phyloP scores from a whole-genome alignment of 1,140 invertebrate species.

The Neoseiulus cucumeris region DNA sequence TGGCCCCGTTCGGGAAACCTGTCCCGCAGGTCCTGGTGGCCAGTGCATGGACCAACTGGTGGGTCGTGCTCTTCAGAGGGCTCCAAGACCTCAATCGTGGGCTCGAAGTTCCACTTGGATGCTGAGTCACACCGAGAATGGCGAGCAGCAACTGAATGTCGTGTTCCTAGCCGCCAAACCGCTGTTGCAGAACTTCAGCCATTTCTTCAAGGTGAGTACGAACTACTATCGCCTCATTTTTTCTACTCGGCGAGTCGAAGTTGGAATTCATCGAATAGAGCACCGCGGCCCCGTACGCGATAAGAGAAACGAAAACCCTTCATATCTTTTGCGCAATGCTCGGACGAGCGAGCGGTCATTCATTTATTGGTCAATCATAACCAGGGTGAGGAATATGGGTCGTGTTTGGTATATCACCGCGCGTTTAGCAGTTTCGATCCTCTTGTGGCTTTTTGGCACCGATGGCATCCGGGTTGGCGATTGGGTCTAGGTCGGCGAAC shows the following conservation, averaged over 20 bases:
- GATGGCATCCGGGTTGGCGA: conserved; percentile 50
- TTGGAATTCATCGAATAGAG: too few relatives aligned
- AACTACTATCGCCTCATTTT: too few relatives aligned
- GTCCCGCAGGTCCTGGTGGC: conserved; percentile 48
- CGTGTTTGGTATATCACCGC: background rate
- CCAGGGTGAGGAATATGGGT: too few relatives aligned
- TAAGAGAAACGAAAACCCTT: too few relatives aligned
- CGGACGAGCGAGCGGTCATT: too few relatives aligned
- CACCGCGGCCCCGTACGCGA: too few relatives aligned
- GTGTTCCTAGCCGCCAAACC: conserved; percentile 30
- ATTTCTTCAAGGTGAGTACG: conserved; percentile 11
- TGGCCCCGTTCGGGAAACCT: conserved; percentile 78
- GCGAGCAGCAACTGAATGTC: conserved; percentile 4
- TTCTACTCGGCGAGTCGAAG: too few relatives aligned
- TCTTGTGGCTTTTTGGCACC: conserved; percentile 28
- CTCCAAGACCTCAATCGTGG: background rate
- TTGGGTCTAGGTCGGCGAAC: conserved; percentile 77
- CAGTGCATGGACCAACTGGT: conserved; percentile 75
- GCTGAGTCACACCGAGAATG: background rate
- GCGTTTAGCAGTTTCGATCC: conserved; percentile 20
- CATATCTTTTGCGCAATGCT: too few relatives aligned
- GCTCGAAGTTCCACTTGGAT: conserved; percentile 2
- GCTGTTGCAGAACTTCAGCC: conserved; percentile 14
- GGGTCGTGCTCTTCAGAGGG: conserved; percentile 35
- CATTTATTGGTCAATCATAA: too few relatives aligned